Evolutionary conservation across 2,888 invertebrate species (phyloP).

Genomic region (Andricus quercusramuli): DNA sequence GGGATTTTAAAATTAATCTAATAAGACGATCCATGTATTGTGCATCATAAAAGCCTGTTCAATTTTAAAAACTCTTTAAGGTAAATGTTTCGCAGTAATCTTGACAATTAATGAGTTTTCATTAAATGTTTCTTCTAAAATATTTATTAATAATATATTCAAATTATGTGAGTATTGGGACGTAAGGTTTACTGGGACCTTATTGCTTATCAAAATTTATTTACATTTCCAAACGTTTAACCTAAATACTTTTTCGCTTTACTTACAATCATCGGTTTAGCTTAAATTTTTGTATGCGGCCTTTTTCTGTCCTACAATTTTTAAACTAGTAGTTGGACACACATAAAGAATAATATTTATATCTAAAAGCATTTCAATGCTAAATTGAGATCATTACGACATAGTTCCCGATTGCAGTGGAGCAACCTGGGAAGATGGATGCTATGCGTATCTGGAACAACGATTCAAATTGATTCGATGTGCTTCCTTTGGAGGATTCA

Average conservation of each 20-base stretch:
- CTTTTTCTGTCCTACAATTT: background rate
- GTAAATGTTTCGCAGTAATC: too few relatives aligned
- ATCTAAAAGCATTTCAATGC: background rate
- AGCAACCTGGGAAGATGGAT: background rate
- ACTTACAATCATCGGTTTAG: background rate
- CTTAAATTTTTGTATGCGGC: background rate
- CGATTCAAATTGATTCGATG: background rate
- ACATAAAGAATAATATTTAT: background rate
- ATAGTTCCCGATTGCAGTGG: background rate
- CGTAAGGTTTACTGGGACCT: background rate
- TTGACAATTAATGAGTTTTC: too few relatives aligned
- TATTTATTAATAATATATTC: too few relatives aligned
- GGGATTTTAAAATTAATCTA: background rate
- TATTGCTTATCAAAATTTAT: background rate
- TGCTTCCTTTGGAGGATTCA: background rate
- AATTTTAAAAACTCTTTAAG: background rate
- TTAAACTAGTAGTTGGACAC: background rate
- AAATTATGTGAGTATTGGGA: too few relatives aligned
- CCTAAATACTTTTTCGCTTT: background rate
- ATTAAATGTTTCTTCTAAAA: too few relatives aligned
- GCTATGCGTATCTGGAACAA: background rate
- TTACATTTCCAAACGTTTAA: background rate
- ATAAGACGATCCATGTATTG: background rate
- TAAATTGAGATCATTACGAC: constrained; percentile 10
- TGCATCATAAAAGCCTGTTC: background rate